Base-by-base conservation (phyloP, 2,797 vertebrate species). In the Lates japonicus region DNA sequence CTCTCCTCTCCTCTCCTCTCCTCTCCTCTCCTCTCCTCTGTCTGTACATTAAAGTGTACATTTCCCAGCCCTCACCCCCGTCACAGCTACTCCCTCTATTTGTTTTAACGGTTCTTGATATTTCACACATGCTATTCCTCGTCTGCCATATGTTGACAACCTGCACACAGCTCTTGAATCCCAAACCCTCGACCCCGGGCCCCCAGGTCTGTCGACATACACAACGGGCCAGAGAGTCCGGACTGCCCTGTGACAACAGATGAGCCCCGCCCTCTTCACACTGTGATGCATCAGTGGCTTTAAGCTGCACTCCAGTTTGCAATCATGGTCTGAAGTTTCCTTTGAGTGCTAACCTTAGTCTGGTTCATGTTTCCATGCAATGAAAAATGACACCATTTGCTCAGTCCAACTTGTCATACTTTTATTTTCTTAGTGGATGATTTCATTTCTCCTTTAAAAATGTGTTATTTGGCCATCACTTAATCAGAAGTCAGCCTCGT, bases 91-190 rank as follows among this genome's bases (percentile, higher is more conserved):
- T 33, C 79, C 70, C 75, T 84, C 76, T 94, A 54, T 95, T 94
- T 94, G 90, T 92, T 91, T 87, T 86, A 58, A 85, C 80, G 73
- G 74, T 71, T 86, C 90, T 49, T 79, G 91, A 93, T 89, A 93
- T 94, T 95, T 95, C 93, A 90, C 94, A 94, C 87, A 35, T 84
- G 85, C 89, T 81, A 8, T 63, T 65, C 88, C 64, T 86, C 22
- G 51, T 80, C 90, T 80, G 82, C 75, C 59, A 31, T 58, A 86
- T 86, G 79, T 81, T 88, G 92, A 93, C 90, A 87, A 83, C 81
- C 82, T 41, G 83, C 78, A 87, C 87, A 92, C 92, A 70, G 82
- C 70, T 74, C 68, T 42, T 33, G 74, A 79, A 88, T 78, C 77
- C 76, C 54, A 13, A 74, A 62, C 49, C 42, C 81, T 61, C 13